Conservation (phyloP, 1,140 invertebrate genomes). For the Hypsibius dujardini region DNA sequence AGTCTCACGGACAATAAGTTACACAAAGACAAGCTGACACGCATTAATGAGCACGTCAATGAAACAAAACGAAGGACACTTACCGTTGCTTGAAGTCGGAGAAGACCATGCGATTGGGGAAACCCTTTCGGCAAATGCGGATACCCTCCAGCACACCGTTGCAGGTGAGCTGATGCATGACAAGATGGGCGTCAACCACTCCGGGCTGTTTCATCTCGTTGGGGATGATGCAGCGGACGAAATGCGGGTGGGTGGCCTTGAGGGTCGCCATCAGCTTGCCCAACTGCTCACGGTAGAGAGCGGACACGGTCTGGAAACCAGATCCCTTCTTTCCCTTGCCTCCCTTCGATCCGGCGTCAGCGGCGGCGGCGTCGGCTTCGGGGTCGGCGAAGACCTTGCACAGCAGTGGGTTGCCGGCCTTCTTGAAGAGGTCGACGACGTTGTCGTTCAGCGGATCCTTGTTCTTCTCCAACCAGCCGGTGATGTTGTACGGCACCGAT, state of each 20-base stretch:
- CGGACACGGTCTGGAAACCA: slow-evolving; percentile 89
- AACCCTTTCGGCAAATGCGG: slow-evolving; percentile 99
- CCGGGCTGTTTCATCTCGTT: slow-evolving; percentile 44
- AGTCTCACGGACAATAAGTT: neutral
- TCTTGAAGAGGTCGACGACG: slow-evolving; percentile 90
- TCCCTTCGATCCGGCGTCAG: slow-evolving; percentile 36
- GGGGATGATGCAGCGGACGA: slow-evolving; percentile 50
- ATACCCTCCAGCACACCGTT: slow-evolving; percentile 99
- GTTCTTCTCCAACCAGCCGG: slow-evolving; percentile 66
- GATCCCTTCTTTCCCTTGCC: slow-evolving; percentile 76
- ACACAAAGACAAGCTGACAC: no score
- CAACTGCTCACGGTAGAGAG: slow-evolving; percentile 49
- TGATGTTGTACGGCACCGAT: slow-evolving; percentile 31
- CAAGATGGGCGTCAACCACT: slow-evolving; percentile 93
- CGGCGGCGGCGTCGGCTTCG: slow-evolving; percentile 38
- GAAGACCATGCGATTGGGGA: slow-evolving; percentile 99
- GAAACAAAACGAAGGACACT: slow-evolving; percentile 30
- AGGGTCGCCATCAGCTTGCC: slow-evolving; percentile 39
- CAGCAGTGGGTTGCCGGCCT: slow-evolving; percentile 66
- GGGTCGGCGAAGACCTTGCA: slow-evolving; percentile 80
- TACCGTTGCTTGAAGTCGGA: slow-evolving; percentile 99
- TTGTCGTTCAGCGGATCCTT: slow-evolving; percentile 99
- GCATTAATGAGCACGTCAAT: no score
- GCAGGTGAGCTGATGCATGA: slow-evolving; percentile 99
- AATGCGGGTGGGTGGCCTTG: slow-evolving; percentile 44